phyloP scores from a whole-genome alignment of 2,113 vertebrate species.

The Periophthalmodon schlosseri region DNA sequence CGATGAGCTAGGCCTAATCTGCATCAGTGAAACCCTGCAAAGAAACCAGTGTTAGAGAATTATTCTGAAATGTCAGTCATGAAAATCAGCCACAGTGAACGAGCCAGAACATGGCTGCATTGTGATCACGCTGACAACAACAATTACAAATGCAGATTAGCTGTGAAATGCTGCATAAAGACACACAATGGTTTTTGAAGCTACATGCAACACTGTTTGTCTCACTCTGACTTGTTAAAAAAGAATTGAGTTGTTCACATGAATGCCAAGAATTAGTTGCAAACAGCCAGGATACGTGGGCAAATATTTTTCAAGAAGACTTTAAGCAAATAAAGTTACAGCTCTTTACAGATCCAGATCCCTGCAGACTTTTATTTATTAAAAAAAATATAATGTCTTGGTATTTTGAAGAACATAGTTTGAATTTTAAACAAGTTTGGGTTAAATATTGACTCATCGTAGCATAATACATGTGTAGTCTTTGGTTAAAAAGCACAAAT shows the following conservation, averaged over 20 bases:
- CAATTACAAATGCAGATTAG: slow-evolving; percentile 4
- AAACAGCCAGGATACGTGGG: background rate
- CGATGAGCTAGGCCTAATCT: slow-evolving; percentile 22
- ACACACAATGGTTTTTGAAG: background rate
- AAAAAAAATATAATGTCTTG: too few relatives aligned
- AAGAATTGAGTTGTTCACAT: background rate
- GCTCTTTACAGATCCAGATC: too few relatives aligned
- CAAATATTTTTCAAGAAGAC: background rate
- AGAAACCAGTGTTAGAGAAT: slow-evolving; percentile 16
- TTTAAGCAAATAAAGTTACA: too few relatives aligned
- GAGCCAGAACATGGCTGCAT: slow-evolving; percentile 9
- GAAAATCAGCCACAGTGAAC: background rate
- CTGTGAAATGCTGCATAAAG: background rate
- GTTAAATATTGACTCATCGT: background rate
- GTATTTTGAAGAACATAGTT: too few relatives aligned
- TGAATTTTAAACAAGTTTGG: background rate
- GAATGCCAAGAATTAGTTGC: background rate
- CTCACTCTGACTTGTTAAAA: background rate
- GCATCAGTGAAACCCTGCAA: slow-evolving; percentile 18
- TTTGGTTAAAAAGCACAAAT: too few relatives aligned
- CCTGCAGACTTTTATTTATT: too few relatives aligned
- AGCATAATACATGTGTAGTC: too few relatives aligned
- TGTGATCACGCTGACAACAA: slow-evolving; percentile 20
- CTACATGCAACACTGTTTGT: background rate
- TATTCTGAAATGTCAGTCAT: slow-evolving; percentile 1